Percentiles rank a stretch among this genome's conserved stretches.
phyloP scores from a whole-genome alignment of 2,113 vertebrate genomes.

The Canis aureus region DNA sequence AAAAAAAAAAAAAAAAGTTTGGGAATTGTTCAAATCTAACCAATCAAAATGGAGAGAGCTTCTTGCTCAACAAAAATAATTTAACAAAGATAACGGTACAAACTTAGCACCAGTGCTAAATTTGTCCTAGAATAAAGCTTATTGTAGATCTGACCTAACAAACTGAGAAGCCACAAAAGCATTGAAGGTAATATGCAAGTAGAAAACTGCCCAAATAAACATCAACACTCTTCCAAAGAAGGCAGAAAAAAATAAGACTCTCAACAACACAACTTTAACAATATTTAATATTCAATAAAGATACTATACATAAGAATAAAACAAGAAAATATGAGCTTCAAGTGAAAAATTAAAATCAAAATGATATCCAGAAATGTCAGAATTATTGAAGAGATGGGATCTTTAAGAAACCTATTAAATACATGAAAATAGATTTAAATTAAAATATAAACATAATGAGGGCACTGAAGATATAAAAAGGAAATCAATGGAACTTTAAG shows the following conservation, averaged over 20 bases:
- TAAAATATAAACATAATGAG: background rate
- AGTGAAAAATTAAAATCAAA: background rate
- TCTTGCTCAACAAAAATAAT: background rate
- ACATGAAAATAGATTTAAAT: background rate
- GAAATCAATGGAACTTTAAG: background rate
- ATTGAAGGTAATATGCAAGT: background rate
- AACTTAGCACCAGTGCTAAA: background rate
- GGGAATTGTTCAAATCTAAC: background rate
- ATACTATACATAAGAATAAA: background rate
- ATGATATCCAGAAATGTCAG: background rate
- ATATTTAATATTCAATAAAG: background rate
- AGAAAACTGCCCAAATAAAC: background rate
- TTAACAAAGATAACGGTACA: background rate
- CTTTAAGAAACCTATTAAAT: background rate
- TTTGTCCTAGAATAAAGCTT: background rate
- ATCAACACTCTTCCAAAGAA: constrained; percentile 9
- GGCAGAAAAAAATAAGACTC: background rate
- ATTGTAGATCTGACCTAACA: background rate
- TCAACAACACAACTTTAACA: background rate
- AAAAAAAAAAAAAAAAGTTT: background rate
- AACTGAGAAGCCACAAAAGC: background rate
- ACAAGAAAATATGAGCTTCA: background rate
- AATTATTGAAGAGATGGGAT: background rate
- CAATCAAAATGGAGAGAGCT: background rate
- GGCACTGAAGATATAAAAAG: background rate